Evolutionary conservation across 1,140 invertebrate species (phyloP), one percentile per base, ranked within the genome.

Genomic region (Drosophila equinoxialis): DNA sequence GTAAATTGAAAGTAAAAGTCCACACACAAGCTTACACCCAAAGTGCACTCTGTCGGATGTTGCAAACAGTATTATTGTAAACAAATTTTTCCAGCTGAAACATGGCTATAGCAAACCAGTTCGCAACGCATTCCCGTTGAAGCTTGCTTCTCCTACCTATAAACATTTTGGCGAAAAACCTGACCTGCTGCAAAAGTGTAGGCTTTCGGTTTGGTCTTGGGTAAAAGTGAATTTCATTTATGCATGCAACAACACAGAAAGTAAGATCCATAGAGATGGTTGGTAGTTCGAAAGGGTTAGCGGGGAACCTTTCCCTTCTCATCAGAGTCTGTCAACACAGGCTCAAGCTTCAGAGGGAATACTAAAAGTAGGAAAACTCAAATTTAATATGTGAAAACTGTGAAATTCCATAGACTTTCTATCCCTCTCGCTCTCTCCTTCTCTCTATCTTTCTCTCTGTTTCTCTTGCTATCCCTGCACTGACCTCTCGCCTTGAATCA

Each of bases 191-290:
- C 39, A 65, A 65, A 76, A 71, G 20, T 10, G 33, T 69, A 62
- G 80, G 45, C 35, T 37, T 37, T 37, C 10, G 35, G 35, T 17
- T 51, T 39, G 37, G 11, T 13, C 48, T 41, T 65, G 81, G 74
- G 58, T 75, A 86, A 79, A 76, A 82, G 79, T 85, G 65, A 85
- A 78, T 81, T 80, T 84, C 73, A 77, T 84, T 73, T 59, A 73
- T 65, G 61, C 51, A 69, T 42, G 58, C 63, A 51, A 68, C 17
- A 17, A 33, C 13, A 51, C 45, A 51, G 45, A 51, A 51, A 51
- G 45, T 51, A 51, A 51, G 17, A 51, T 51, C 10, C 37, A 5
- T 14, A 17, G 45, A 17, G 3, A 37, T 11, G 35, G 35, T 10
- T 10, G 35, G 35, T 8, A 5, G 10, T 11, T 0, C 0, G 45